These are phyloP conservation scores for Petrocephalus zakoni DNA, from an alignment of 2,113 vertebrate genomes.

Conservation along the genomic window DNA sequence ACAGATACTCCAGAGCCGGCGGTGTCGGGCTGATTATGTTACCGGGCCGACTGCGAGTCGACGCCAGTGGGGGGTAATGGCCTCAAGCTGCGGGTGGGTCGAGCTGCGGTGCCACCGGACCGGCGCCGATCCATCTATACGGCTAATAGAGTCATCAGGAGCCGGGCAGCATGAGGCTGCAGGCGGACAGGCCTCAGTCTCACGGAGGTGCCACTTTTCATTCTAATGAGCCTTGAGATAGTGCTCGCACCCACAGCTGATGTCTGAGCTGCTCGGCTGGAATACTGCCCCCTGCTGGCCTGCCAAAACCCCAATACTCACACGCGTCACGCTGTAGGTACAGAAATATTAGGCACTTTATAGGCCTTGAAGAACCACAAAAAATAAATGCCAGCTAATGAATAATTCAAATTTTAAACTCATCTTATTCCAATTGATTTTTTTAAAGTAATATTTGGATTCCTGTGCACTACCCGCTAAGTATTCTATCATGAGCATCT, in stretches of 20 bases:
- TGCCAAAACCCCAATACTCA: neutral
- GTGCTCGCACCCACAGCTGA: neutral
- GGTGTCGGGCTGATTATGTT: constrained; percentile 6
- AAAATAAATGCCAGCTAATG: neutral
- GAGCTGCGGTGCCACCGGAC: neutral
- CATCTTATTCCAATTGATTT: neutral
- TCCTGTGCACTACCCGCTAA: neutral
- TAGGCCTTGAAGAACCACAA: neutral
- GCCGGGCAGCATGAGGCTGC: neutral
- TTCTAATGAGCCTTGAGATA: neutral
- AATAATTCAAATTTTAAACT: constrained; percentile 5
- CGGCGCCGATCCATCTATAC: neutral
- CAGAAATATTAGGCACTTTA: neutral
- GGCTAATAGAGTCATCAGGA: neutral
- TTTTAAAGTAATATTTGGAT: neutral
- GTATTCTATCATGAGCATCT: neutral
- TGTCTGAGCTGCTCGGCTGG: neutral
- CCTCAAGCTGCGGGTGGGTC: neutral
- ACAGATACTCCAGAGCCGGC: neutral
- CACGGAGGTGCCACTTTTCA: neutral
- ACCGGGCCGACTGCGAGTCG: neutral
- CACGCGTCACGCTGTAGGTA: neutral
- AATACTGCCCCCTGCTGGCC: neutral
- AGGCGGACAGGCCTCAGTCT: neutral
- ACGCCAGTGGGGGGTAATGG: neutral